Conservation (phyloP, 2,113 vertebrate species). For the western clawed frog (Xenopus tropicalis) region DNA sequence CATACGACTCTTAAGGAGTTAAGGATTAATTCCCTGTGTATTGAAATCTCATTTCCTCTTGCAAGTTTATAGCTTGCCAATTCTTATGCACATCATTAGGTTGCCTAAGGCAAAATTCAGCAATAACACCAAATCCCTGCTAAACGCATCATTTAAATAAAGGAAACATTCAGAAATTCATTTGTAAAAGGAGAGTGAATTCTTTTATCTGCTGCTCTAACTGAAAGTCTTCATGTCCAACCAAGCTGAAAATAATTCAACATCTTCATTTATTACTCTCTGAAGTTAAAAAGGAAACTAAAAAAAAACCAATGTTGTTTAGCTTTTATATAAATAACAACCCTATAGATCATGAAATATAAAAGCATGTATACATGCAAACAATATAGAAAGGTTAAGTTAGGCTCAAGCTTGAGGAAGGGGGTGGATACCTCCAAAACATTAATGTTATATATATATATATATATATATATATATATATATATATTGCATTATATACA, state of each 20-base stretch:
- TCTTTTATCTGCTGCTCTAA: not conserved
- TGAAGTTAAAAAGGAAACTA: not conserved
- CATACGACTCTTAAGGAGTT: not conserved
- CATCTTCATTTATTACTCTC: not conserved
- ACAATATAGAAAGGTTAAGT: too few species aligned
- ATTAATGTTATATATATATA: too few species aligned
- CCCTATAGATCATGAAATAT: not conserved
- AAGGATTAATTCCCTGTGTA: constrained; percentile 20
- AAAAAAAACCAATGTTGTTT: not conserved
- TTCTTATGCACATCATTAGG: constrained; percentile 31
- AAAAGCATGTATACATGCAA: not conserved
- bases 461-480: too few species aligned
- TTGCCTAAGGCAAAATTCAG: constrained; percentile 16
- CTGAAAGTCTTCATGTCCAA: not conserved
- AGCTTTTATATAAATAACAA: not conserved
- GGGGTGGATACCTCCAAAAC: too few species aligned
- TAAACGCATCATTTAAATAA: constrained; percentile 38
- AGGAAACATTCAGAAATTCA: constrained; percentile 25
- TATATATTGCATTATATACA: too few species aligned
- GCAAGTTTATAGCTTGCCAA: constrained; percentile 4
- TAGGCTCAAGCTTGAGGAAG: too few species aligned
- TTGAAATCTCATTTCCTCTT: constrained; percentile 46
- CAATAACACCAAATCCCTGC: constrained; percentile 17
- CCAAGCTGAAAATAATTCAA: not conserved
- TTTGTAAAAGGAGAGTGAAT: constrained; percentile 8